Evolutionary conservation across 2,113 vertebrate species (phyloP).

Genomic region (Tylochromis polylepis): DNA sequence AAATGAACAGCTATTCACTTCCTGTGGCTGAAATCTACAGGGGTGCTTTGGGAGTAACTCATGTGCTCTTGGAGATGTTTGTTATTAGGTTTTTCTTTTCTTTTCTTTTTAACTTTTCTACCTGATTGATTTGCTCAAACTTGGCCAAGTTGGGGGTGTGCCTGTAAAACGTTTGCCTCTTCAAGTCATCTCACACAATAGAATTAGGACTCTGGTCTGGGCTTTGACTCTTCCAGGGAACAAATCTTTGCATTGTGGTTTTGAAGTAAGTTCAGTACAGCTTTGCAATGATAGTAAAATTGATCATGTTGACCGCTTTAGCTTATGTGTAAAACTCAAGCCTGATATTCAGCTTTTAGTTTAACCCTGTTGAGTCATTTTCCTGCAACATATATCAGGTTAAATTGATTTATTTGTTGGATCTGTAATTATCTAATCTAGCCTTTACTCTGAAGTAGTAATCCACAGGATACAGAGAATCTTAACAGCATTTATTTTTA

Average conservation of each 20-base stretch:
- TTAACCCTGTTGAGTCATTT: background rate
- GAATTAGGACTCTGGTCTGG: background rate
- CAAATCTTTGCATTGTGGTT: background rate
- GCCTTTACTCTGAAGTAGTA: background rate
- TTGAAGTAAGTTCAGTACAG: background rate
- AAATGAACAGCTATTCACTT: background rate
- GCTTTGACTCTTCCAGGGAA: background rate
- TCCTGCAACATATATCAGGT: background rate
- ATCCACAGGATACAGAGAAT: background rate
- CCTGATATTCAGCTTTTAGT: background rate
- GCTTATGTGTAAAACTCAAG: fast-evolving
- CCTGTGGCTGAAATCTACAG: background rate
- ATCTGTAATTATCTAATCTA: background rate
- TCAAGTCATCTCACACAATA: background rate
- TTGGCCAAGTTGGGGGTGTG: background rate
- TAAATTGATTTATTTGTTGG: background rate
- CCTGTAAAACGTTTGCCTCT: background rate
- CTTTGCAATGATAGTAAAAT: background rate
- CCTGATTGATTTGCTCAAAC: background rate
- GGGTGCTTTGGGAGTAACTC: background rate
- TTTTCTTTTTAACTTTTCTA: background rate
- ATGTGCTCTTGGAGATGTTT: background rate
- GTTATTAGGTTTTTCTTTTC: background rate
- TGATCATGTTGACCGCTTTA: background rate
- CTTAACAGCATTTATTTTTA: background rate